Evolutionary conservation across 2,797 vertebrate genomes (phyloP), one percentile per base, ranked within the genome.

Genomic region (Luscinia luscinia): DNA sequence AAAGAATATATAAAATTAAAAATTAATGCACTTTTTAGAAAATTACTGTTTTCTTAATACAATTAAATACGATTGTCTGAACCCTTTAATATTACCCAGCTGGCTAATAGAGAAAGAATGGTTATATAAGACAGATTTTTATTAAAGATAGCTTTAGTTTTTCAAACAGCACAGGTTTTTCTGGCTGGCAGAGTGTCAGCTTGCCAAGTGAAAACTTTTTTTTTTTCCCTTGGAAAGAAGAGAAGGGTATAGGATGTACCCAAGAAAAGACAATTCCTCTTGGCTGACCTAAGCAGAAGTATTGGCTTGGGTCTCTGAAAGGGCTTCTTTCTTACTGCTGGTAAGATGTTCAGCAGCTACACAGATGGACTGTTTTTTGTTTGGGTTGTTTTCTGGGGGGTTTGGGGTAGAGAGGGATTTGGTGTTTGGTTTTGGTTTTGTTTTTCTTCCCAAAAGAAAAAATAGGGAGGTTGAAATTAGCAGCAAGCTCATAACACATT

Each of bases 201-300:
- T 96, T 96, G 76, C 64, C 54, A 68, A 30, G 32, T 61, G 55
- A 91, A 93, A 79, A 79, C 18, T 34, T 34, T 34, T 34, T 34
- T 69, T 19, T 49, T 91, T 68, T 89, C 34, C 66, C 28, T 75
- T 67, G 66, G 83, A 87, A 93, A 95, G 82, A 82, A 78, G 87
- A 96, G 64, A 78, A 0, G 7, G 49, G 68, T 83, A 52, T 59
- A 85, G 41, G 55, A 85, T 80, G 85, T 93, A 62, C 62, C 62
- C 88, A 64, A 74, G 80, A 72, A 93, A 95, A 93, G 49, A 94
- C 68, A 96, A 89, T 82, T 95, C 77, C 57, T 84, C 55, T 62
- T 85, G 87, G 87, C 85, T 87, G 90, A 78, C 75, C 85, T 54
- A 93, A 73, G 57, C 45, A 92, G 57, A 85, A 95, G 30, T 48